phyloP scores from a whole-genome alignment of 2,797 vertebrate species.

The Artibeus jamaicensis region DNA sequence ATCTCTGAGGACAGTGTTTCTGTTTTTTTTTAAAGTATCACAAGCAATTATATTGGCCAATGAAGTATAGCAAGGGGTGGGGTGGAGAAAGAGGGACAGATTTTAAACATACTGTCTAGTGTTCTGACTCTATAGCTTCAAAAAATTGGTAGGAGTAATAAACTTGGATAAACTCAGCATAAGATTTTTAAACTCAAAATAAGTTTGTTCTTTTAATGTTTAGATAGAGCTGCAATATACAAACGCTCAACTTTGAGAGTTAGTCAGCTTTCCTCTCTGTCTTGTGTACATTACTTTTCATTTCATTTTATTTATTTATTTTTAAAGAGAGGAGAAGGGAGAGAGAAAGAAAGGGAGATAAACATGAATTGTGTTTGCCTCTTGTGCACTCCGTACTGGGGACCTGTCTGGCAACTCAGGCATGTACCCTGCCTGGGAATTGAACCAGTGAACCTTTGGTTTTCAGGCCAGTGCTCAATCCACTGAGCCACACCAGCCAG shows the following conservation, averaged over 20 bases:
- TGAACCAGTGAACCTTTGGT: no score
- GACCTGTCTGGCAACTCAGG: no score
- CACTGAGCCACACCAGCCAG: no score
- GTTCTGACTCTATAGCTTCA: background rate
- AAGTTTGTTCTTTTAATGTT: background rate
- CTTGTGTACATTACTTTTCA: background rate
- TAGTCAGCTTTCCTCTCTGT: background rate
- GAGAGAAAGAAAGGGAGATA: no score
- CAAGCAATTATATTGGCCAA: background rate
- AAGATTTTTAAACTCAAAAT: background rate
- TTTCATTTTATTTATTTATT: no score
- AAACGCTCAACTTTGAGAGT: background rate
- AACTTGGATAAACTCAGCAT: background rate
- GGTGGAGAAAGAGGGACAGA: background rate
- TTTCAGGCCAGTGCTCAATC: no score
- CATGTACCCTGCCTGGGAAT: no score
- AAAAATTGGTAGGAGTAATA: background rate
- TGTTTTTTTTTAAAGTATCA: background rate
- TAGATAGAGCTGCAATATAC: background rate
- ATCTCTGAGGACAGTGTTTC: no score
- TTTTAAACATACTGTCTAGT: background rate
- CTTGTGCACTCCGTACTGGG: no score
- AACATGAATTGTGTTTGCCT: no score
- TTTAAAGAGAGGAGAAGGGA: no score
- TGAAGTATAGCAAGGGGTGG: background rate